Evolutionary conservation across 2,888 invertebrate species (phyloP).

Genomic region (Cephus runcator): DNA sequence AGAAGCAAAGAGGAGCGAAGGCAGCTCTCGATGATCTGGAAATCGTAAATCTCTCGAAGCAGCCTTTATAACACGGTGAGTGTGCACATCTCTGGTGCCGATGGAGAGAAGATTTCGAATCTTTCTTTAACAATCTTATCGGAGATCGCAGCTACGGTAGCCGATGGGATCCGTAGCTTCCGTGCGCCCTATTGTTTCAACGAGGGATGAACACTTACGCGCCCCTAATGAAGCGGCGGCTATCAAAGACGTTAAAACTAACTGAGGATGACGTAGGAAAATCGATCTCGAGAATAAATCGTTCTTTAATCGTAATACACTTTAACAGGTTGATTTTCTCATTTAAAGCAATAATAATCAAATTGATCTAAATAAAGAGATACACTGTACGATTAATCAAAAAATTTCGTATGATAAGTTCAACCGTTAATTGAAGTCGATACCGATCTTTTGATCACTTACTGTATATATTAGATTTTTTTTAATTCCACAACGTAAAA

Average conservation of each 20-base stretch:
- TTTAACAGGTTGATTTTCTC: background rate
- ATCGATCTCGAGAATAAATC: background rate
- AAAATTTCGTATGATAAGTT: background rate
- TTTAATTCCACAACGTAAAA: background rate
- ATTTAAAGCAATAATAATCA: background rate
- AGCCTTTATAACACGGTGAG: conserved; percentile 9
- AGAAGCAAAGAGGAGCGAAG: background rate
- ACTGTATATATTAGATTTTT: background rate
- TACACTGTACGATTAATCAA: background rate
- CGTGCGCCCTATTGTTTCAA: conserved; percentile 21
- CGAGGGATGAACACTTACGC: conserved; percentile 13
- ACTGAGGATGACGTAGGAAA: background rate
- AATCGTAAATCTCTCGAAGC: background rate
- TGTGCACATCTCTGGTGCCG: conserved; percentile 8
- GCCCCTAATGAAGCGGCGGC: conserved; percentile 14
- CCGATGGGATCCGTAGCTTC: conserved; percentile 20
- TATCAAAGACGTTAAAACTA: conserved; percentile 11
- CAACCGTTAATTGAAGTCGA: background rate
- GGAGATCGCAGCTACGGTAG: conserved; percentile 15
- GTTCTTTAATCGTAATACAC: background rate
- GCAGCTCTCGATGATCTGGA: background rate
- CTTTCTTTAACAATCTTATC: conserved; percentile 19
- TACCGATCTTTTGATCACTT: background rate
- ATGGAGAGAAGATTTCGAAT: conserved; percentile 8
- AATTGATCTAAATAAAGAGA: background rate